Conservation (phyloP, 2,113 vertebrate genomes). For the Ailurus styani region DNA sequence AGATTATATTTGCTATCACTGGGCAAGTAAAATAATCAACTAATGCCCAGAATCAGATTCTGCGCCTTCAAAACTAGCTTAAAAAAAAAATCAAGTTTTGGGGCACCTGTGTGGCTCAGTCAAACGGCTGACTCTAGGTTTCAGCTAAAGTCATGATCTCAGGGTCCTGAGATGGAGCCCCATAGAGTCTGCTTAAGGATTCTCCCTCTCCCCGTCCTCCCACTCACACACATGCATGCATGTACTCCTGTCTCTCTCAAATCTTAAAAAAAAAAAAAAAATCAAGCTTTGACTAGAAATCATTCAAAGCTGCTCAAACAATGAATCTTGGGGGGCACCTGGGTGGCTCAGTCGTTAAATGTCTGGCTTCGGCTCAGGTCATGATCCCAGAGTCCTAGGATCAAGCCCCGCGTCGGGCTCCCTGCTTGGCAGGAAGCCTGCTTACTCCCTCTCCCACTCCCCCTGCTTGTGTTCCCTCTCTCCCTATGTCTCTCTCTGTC, state of each 20-base stretch:
- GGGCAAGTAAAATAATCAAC: slow-evolving; percentile 73
- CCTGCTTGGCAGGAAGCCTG: too few relatives aligned
- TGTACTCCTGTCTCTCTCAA: neutral
- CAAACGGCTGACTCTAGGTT: neutral
- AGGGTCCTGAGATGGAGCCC: neutral
- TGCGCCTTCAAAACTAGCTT: slow-evolving; percentile 76
- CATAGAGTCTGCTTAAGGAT: neutral
- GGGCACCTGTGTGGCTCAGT: neutral
- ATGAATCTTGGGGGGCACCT: too few relatives aligned
- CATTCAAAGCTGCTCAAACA: slow-evolving; percentile 72
- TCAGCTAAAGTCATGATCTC: neutral
- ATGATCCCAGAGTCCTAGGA: too few relatives aligned
- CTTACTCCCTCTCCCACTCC: too few relatives aligned
- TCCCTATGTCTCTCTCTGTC: too few relatives aligned
- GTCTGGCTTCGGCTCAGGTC: too few relatives aligned
- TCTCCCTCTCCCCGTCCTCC: neutral
- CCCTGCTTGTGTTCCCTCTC: too few relatives aligned
- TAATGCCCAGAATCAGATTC: slow-evolving; percentile 70
- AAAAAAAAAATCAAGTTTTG: neutral
- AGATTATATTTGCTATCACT: slow-evolving; percentile 75
- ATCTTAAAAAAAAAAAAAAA: neutral
- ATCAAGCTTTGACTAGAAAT: slow-evolving; percentile 78
- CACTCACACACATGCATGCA: neutral
- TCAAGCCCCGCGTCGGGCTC: too few relatives aligned
- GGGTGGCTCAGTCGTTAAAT: too few relatives aligned